These are phyloP conservation scores for Apistogramma diplotaenia DNA, from an alignment of 2,113 vertebrate species.

Conservation along the genomic window DNA sequence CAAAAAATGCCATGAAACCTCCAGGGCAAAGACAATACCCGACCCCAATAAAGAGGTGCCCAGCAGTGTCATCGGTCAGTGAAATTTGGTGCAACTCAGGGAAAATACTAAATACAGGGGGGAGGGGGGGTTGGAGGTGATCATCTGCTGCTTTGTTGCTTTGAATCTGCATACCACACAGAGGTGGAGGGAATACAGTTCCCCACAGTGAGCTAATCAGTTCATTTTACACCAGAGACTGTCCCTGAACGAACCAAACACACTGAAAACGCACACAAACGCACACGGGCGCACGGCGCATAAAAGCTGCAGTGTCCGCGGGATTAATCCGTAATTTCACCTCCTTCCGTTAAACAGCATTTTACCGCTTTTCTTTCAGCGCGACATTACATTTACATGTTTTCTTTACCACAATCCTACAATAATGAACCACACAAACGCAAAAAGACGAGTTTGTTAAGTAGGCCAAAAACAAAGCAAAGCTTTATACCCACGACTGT, in stretches of 20 bases:
- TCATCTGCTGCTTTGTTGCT: background rate
- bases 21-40: background rate
- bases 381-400: background rate
- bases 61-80: background rate
- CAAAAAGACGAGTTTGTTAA: background rate
- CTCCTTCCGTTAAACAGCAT: background rate
- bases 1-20: constrained; percentile 35
- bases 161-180: background rate
- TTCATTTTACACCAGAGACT: background rate
- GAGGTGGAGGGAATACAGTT: background rate
- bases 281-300: background rate
- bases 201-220: background rate
- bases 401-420: background rate
- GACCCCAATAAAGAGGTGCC: background rate
- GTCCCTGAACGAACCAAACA: background rate
- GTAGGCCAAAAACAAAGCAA: background rate
- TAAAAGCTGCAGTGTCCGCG: background rate
- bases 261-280: background rate
- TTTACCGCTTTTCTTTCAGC: background rate
- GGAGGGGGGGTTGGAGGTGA: background rate
- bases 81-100: background rate
- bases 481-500: background rate
- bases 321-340: background rate
- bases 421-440: background rate
- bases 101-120: background rate